Base-by-base conservation (phyloP, 2,797 vertebrate genomes). In the Coregonus suidteri region DNA sequence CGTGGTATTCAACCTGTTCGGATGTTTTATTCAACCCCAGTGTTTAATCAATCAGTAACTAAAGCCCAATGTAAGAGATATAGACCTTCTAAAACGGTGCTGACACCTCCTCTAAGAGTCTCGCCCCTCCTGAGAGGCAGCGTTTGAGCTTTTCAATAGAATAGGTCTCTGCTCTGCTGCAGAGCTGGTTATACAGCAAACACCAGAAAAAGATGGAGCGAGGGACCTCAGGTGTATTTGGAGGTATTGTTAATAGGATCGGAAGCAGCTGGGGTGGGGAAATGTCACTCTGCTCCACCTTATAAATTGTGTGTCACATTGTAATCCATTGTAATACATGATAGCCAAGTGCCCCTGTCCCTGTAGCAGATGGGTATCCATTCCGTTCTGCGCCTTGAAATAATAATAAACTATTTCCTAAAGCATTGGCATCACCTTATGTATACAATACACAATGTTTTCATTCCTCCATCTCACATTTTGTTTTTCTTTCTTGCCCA, bases 231-330 rank as follows among this genome's bases (percentile, higher is more conserved):
- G 87, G 88, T 13, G 41, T 11, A 47, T 47, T 47, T 89, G 89
- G 85, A 88, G 77, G 71, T 82, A 75, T 80, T 84, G 88, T 89
- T 83, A 91, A 85, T 83, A 80, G 78, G 78, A 84, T 87, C 37
- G 71, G 73, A 47, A 47, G 41, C 41, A 47, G 41, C 41, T 47
- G 41, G 80, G 62, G 20, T 59, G 6, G 77, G 0, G 41, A 47
- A 78, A 83, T 83, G 86, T 85, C 73, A 74, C 11, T 73, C 75
- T 79, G 62, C 74, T 77, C 3, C 52, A n/a, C 74, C 84, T 84
- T 83, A 77, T 85, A 86, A 86, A 90, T 88, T 78, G 77, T 74
- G 69, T 69, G 73, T 53, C 78, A 75, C 73, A 65, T 85, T 80
- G 54, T 83, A 80, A 84, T 84, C 80, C 74, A 35, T 78, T 86